These are phyloP conservation scores for Neoitamus cyanurus DNA, from an alignment of 2,888 invertebrate species.

Conservation along the genomic window DNA sequence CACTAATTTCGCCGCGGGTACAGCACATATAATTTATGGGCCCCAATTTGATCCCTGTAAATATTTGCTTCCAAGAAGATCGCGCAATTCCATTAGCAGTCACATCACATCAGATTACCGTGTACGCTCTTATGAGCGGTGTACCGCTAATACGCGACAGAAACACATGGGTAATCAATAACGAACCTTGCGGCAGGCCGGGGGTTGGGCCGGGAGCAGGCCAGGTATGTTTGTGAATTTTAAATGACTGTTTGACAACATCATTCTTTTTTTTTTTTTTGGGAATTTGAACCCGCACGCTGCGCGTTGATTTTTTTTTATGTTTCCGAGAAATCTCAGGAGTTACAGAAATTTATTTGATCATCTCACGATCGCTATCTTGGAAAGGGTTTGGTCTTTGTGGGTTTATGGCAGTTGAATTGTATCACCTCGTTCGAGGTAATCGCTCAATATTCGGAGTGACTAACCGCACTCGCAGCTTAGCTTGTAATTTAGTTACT, in stretches of 20 bases:
- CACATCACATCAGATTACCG: conserved; percentile 23
- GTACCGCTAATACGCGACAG: not conserved
- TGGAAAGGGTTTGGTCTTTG: not conserved
- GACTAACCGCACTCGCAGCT: not conserved
- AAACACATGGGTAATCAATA: conserved; percentile 24
- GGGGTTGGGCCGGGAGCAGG: not conserved
- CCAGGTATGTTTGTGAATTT: conserved; percentile 18
- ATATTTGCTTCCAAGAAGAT: conserved; percentile 42
- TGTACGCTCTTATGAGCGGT: not conserved
- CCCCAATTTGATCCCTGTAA: conserved; percentile 35
- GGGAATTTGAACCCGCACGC: not conserved
- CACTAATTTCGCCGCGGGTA: not conserved
- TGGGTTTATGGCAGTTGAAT: not conserved
- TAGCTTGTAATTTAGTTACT: no score
- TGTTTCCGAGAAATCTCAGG: conserved; percentile 10
- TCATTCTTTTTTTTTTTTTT: not conserved
- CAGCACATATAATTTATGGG: conserved; percentile 16
- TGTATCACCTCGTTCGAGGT: not conserved
- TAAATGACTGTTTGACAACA: conserved; percentile 32
- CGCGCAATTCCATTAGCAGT: conserved; percentile 33
- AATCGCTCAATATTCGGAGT: not conserved
- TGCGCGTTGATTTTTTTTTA: not conserved
- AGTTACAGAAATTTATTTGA: conserved; percentile 29
- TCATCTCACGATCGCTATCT: conserved; percentile 25
- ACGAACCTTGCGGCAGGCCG: not conserved